Evolutionary conservation across 2,888 invertebrate species (phyloP), one percentile per base, ranked within the genome.

Genomic region (Rhagium mordax): DNA sequence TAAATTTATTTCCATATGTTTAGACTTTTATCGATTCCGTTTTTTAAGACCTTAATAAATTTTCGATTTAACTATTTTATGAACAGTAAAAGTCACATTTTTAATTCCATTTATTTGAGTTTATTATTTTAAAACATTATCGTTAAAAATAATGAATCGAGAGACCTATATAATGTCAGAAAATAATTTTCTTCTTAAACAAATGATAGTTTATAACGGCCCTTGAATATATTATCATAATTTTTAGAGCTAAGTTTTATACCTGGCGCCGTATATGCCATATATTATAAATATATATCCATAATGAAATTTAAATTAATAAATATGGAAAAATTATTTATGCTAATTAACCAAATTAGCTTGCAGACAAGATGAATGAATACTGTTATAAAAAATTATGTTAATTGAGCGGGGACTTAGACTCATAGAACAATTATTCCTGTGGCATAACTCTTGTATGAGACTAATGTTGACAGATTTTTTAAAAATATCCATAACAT

Each of bases 201-300:
- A 68, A 69, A 75, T 75, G 69, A 69, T 73, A 65, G 60, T 73
- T 73, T 71, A 70, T 67, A 64, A 71, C 61, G 61, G 53, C 57
- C 67, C 74, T 70, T 72, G 81, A 78, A 81, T 81, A 78, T 72
- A 81, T 81, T 81, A 78, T 20, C 78, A 79, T 79, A 78, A 78
- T 77, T 78, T 78, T 70, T 71, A 72, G 74, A 71, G 68, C 64
- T 77, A 69, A 21, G 66, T 67, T 74, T 76, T 77, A 75, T 78
- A 75, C 76, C 64, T 77, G 81, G 81, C 81, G 81, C 80, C 81
- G 69, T 65, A 47, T 61, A 71, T 41, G 33, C 72, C 71, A 77
- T 81, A 81, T 79, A 77, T 81, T 79, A 81, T 79, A 75, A 77
- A 80, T 75, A 61, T 70, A 29, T 61, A 70, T 57, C 24, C 21